Evolutionary conservation across 2,797 vertebrate species (phyloP).

Genomic region (Adelosebastes latens): DNA sequence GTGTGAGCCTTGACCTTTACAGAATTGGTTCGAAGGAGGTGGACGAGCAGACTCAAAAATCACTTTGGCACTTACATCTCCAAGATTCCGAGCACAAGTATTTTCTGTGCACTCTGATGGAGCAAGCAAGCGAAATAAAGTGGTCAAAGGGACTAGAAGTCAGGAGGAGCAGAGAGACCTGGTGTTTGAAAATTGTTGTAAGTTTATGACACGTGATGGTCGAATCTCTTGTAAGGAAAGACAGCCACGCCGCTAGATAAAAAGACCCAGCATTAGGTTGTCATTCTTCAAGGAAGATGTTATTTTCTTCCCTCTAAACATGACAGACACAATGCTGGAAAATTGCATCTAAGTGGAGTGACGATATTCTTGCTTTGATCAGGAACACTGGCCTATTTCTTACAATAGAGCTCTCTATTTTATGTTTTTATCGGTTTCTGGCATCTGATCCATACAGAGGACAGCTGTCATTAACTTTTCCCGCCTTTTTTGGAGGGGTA

Average conservation of each 20-base stretch:
- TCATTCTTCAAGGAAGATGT: conserved; percentile 32
- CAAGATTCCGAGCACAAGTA: conserved; percentile 34
- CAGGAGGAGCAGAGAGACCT: conserved; percentile 10
- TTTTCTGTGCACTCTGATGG: conserved; percentile 39
- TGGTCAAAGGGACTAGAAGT: conserved; percentile 31
- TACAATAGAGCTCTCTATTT: not conserved
- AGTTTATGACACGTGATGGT: conserved; percentile 40
- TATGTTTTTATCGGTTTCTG: not conserved
- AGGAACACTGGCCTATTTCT: conserved; percentile 10
- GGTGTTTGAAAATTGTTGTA: conserved; percentile 31
- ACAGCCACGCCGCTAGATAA: not conserved
- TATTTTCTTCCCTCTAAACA: conserved; percentile 39
- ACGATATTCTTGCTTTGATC: conserved; percentile 28
- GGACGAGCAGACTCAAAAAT: conserved; percentile 24
- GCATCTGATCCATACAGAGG: not conserved
- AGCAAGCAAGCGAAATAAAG: conserved; percentile 39
- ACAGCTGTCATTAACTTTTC: too few relatives aligned
- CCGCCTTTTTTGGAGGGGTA: not conserved
- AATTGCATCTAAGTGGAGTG: conserved; percentile 21
- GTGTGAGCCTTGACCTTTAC: conserved; percentile 21
- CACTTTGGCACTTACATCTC: conserved; percentile 37
- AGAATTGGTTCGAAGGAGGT: conserved; percentile 3
- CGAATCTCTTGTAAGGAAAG: conserved; percentile 37
- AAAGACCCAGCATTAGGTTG: conserved; percentile 35
- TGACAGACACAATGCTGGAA: conserved; percentile 31